Evolutionary conservation across 2,888 invertebrate species (phyloP), one percentile per base, ranked within the genome.

Genomic region (Chaetogeoica ovagalla): DNA sequence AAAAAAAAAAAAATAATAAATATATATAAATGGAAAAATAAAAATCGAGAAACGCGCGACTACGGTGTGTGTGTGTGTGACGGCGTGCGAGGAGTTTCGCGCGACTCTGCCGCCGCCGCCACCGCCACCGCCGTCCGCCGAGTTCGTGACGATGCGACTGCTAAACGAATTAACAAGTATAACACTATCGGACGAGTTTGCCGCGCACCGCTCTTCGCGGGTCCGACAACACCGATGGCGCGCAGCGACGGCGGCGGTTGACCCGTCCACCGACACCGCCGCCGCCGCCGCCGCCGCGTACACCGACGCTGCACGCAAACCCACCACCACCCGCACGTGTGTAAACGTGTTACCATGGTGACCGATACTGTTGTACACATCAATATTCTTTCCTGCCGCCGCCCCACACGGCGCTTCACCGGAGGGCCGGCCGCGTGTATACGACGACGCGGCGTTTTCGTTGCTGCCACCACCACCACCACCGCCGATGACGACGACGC

Each of bases 151-250:
- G 79, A 71, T 65, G 63, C 79, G 79, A 79, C 79, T 79, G 71
- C 70, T 79, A 79, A 79, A 79, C 79, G 79, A 79, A 79, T 79
- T 79, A 79, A 71, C 79, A 77, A 77, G 77, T 77, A 77, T 77
- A 71, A 79, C 79, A 71, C 77, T 77, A 77, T 77, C 62, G 77
- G 77, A 77, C 79, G 65, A 79, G 79, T 79, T 55, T 79, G 43
- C 43, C 43, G 43, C 79, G 79, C 71, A 79, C 77, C 70, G 77
- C 62, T 60, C 63, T 52, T 48, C 60, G 6, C 21, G 62, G 43
- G 43, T 43, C 63, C 70, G 55, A 21, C 69, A 63, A 21, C 69
- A 63, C 52, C 77, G 55, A 52, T 55, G n/a, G 55, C 55, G 23
- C 11, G 79, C 70, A 70, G 76, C 76, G 60, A 69, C 76, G 77